phyloP scores from a whole-genome alignment of 2,113 vertebrate species.

The Bos taurus region DNA sequence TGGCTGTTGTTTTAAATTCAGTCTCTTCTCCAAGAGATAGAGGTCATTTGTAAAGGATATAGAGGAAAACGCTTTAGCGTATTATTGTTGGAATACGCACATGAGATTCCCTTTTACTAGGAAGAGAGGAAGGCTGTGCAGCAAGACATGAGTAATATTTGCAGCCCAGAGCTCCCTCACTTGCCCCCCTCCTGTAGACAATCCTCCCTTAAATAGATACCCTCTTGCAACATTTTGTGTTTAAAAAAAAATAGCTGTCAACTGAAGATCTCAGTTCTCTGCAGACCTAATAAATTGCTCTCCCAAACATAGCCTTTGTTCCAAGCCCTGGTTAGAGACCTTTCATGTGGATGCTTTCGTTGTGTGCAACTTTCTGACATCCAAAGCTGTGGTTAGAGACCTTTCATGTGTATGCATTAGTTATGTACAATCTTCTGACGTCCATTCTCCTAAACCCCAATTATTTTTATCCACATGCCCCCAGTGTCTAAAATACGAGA shows the following conservation, averaged over 20 bases:
- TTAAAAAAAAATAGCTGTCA: neutral
- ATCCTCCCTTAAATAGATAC: neutral
- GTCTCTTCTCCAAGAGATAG: neutral
- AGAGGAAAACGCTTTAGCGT: neutral
- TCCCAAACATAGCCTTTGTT: neutral
- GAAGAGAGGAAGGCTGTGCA: neutral
- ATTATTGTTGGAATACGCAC: neutral
- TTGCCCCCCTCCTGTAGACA: neutral
- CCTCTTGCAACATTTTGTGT: neutral
- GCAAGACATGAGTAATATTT: neutral
- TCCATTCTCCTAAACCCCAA: neutral
- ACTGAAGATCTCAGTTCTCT: neutral
- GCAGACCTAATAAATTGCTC: neutral
- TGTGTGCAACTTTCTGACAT: neutral
- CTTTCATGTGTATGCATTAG: neutral
- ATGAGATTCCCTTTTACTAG: neutral
- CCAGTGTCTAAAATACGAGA: neutral
- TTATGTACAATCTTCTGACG: neutral
- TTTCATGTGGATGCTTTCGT: neutral
- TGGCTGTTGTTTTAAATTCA: constrained; percentile 16
- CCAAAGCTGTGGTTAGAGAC: neutral
- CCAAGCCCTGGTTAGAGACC: neutral
- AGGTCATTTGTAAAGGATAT: neutral
- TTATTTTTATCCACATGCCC: neutral
- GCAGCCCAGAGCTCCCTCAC: neutral